Evolutionary conservation across 2,797 vertebrate species (phyloP).

Genomic region (Crypturellus tataupa): DNA sequence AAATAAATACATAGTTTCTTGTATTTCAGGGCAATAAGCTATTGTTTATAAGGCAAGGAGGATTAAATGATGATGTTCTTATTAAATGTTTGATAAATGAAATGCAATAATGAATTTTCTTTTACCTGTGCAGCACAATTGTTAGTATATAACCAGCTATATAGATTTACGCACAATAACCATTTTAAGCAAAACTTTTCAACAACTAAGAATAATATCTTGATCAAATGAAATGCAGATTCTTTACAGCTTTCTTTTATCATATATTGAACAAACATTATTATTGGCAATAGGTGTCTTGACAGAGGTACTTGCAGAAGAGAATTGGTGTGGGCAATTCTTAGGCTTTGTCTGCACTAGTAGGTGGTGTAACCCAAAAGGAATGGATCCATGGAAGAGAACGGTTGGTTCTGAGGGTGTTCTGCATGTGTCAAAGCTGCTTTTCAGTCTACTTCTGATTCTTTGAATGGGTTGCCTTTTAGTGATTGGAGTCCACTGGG

Average conservation of each 20-base stretch:
- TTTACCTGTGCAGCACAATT: slow-evolving; percentile 71
- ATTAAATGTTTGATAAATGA: slow-evolving; percentile 82
- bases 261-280: background rate
- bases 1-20: background rate
- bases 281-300: background rate
- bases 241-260: background rate
- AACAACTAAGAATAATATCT: slow-evolving; percentile 69
- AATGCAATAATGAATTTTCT: slow-evolving; percentile 77
- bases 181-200: slow-evolving; percentile 74
- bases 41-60: slow-evolving; percentile 71
- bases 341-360: background rate
- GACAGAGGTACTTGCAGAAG: background rate
- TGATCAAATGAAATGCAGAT: slow-evolving; percentile 48
- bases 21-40: slow-evolving; percentile 54
- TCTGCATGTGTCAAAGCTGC: background rate
- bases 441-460: background rate
- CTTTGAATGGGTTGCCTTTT: background rate
- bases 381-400: background rate
- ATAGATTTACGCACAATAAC: slow-evolving; percentile 78
- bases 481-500: background rate
- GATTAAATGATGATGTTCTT: slow-evolving; percentile 75
- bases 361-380: background rate
- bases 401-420: background rate
- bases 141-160: slow-evolving; percentile 78
- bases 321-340: background rate